Percentiles rank a stretch among this genome's conserved stretches.
Conservation (phyloP, 2,888 invertebrate species). For the Leistus spinibarbis region DNA sequence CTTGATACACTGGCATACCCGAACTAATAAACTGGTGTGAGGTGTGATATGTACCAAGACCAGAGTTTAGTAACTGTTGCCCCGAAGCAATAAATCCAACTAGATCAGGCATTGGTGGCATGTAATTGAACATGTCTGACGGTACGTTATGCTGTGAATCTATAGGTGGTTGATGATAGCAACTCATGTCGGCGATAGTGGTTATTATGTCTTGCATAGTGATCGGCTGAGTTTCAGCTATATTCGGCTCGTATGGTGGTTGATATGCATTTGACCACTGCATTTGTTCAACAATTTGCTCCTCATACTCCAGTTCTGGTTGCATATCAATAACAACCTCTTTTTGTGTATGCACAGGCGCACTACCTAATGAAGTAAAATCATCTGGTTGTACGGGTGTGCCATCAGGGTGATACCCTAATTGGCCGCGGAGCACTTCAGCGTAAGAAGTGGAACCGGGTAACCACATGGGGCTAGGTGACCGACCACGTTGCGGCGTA, state of each 20-base stretch:
- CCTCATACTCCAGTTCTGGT: constrained; percentile 12
- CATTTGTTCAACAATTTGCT: neutral
- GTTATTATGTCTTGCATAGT: constrained; percentile 34
- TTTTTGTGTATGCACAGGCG: neutral
- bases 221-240: constrained; percentile 33
- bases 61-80: constrained; percentile 58
- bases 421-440: constrained; percentile 73
- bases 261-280: constrained; percentile 36
- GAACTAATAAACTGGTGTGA: constrained; percentile 42
- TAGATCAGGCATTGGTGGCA: constrained; percentile 59
- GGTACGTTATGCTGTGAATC: constrained; percentile 37
- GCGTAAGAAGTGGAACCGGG: constrained; percentile 79
- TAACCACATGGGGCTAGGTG: constrained; percentile 74
- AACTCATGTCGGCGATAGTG: constrained; percentile 1
- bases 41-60: constrained; percentile 58
- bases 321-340: neutral
- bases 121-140: constrained; percentile 56
- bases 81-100: constrained; percentile 60
- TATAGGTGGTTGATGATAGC: constrained; percentile 39
- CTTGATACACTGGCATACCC: constrained; percentile 29
- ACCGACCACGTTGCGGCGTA: constrained; percentile 57
- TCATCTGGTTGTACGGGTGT: constrained; percentile 18
- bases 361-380: neutral
- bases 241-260: constrained; percentile 37
- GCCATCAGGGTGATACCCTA: constrained; percentile 41